These are phyloP conservation scores for Dromaius novaehollandiae DNA, from an alignment of 2,113 vertebrate genomes.

Conservation along the genomic window DNA sequence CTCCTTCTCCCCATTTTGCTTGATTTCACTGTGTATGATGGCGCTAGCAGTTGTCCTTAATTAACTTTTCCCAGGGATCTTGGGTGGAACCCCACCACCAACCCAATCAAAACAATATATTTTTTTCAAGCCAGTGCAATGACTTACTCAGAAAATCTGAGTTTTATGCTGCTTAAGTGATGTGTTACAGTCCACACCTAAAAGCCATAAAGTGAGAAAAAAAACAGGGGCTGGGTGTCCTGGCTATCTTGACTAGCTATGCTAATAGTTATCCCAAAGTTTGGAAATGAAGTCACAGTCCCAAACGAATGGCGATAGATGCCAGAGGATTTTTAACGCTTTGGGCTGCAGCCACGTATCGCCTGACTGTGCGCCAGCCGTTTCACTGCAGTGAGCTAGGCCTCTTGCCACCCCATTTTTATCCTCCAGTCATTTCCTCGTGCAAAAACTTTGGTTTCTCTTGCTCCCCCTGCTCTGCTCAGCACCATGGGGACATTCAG, in stretches of 20 bases:
- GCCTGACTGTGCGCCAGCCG: neutral
- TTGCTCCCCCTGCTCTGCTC: neutral
- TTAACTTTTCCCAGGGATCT: conserved; percentile 36
- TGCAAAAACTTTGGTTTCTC: conserved; percentile 11
- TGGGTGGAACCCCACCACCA: conserved; percentile 33
- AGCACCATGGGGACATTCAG: neutral
- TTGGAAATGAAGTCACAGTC: conserved; percentile 49
- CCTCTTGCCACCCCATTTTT: neutral
- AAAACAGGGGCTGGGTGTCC: conserved; percentile 8
- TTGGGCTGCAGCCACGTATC: conserved; percentile 34
- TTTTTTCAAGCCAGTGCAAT: neutral
- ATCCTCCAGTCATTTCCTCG: conserved; percentile 12
- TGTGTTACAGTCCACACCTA: conserved; percentile 52
- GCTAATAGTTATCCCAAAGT: conserved; percentile 29
- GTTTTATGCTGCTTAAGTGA: conserved; percentile 8
- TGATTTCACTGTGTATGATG: neutral
- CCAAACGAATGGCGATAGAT: conserved; percentile 15
- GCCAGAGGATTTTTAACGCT: conserved; percentile 39
- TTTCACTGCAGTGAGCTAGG: neutral
- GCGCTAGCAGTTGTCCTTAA: neutral
- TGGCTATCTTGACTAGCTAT: conserved; percentile 37
- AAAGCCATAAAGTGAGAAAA: conserved; percentile 39
- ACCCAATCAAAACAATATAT: conserved; percentile 39
- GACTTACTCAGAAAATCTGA: conserved; percentile 17
- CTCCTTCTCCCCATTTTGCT: neutral